A percentile compares a stretch with the other conserved stretches of the same genome.
Conservation (phyloP, 2,888 invertebrate genomes). For the Zonitis immaculata region DNA sequence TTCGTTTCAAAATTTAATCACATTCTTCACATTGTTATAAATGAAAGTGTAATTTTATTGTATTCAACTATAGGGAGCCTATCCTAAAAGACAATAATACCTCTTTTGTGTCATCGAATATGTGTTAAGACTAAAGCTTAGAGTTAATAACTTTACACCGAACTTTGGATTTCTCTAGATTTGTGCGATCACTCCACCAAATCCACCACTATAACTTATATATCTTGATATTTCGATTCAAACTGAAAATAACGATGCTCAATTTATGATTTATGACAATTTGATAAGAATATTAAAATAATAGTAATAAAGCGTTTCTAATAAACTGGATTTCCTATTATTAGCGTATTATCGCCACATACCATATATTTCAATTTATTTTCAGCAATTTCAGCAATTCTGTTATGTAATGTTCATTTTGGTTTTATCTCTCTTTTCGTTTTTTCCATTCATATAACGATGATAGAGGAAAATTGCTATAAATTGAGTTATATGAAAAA, state of each 20-base stretch:
- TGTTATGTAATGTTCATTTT: too few relatives aligned
- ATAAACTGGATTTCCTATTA: too few relatives aligned
- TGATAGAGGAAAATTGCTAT: constrained; percentile 5
- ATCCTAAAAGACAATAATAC: not conserved
- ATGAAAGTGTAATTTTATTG: not conserved
- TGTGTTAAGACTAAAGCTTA: not conserved
- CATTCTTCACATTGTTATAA: not conserved
- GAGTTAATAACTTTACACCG: not conserved
- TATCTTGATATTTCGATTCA: not conserved
- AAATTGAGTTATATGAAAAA: constrained; percentile 15
- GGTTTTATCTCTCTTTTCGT: too few relatives aligned
- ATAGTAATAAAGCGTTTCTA: too few relatives aligned
- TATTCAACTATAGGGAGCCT: not conserved
- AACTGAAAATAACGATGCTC: not conserved
- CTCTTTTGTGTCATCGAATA: not conserved
- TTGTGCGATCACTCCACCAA: not conserved
- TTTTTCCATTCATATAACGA: not conserved
- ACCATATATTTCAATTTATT: not conserved
- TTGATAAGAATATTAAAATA: too few relatives aligned
- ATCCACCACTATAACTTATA: not conserved
- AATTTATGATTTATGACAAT: too few relatives aligned
- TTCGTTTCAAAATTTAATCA: not conserved
- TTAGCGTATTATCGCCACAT: not conserved
- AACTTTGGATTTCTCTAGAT: not conserved
- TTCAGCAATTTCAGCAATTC: not conserved